Percentiles rank a stretch among this genome's conserved stretches.
phyloP scores from a whole-genome alignment of 2,113 vertebrate genomes.

The Oreochromis aureus region DNA sequence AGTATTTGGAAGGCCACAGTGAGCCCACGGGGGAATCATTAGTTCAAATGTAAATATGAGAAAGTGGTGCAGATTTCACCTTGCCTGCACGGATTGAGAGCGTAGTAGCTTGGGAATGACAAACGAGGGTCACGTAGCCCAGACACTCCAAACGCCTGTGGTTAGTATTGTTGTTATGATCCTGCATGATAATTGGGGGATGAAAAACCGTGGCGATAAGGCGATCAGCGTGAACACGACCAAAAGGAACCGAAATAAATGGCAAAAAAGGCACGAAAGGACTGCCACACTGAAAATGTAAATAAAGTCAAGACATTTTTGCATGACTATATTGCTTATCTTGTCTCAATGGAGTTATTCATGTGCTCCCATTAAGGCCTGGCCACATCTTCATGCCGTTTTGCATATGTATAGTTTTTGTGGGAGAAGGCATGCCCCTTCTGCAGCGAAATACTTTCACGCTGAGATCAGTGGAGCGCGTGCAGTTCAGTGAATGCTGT shows the following conservation, averaged over 20 bases:
- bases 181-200: slow-evolving; percentile 14
- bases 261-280: neutral
- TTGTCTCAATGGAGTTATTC: neutral
- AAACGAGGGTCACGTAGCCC: slow-evolving; percentile 27
- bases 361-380: neutral
- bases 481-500: slow-evolving; percentile 30
- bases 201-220: neutral
- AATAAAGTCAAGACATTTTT: neutral
- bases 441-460: slow-evolving; percentile 43
- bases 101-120: slow-evolving; percentile 12
- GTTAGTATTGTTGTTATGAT: slow-evolving; percentile 6
- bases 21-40: slow-evolving; percentile 50
- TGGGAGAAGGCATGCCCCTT: slow-evolving; percentile 12
- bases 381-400: slow-evolving; percentile 14
- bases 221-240: neutral
- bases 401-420: slow-evolving; percentile 33
- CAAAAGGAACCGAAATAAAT: neutral
- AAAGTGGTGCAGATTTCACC: slow-evolving; percentile 55
- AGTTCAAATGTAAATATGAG: slow-evolving; percentile 65
- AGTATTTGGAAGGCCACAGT: slow-evolving; percentile 50
- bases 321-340: neutral
- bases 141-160: neutral
- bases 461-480: slow-evolving; percentile 53
- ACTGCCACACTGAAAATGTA: neutral
- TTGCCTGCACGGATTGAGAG: slow-evolving; percentile 32